Evolutionary conservation across 2,888 invertebrate species (phyloP).

Genomic region (Spodoptera picta): DNA sequence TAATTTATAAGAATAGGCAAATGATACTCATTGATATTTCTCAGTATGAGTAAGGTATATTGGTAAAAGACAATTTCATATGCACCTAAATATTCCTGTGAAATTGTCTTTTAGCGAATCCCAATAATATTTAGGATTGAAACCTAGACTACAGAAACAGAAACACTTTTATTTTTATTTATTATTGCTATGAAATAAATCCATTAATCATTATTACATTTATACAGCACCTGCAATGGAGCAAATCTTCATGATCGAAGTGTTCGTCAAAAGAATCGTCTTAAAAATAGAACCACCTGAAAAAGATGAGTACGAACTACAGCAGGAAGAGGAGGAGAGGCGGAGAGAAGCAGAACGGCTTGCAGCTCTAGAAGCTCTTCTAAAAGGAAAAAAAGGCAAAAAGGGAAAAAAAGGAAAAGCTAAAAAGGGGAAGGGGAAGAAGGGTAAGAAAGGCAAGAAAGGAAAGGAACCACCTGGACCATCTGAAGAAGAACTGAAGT

Average conservation of each 20-base stretch:
- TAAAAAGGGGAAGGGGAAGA: slow-evolving; percentile 21
- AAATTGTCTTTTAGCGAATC: no score
- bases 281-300: slow-evolving; percentile 80
- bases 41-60: no score
- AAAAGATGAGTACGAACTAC: slow-evolving; percentile 83
- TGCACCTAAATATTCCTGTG: no score
- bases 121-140: no score
- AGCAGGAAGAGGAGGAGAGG: slow-evolving; percentile 75
- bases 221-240: slow-evolving; percentile 69
- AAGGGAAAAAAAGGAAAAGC: slow-evolving; percentile 58
- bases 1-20: background rate
- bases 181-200: no score
- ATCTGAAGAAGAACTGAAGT: slow-evolving; percentile 85
- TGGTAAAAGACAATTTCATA: no score
- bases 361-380: slow-evolving; percentile 73
- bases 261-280: slow-evolving; percentile 81
- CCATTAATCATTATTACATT: no score
- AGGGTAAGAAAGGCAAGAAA: slow-evolving; percentile 72
- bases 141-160: no score
- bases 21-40: no score
- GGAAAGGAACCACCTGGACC: slow-evolving; percentile 79
- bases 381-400: slow-evolving; percentile 69
- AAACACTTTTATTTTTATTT: no score
- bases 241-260: slow-evolving; percentile 85
- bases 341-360: slow-evolving; percentile 74